Evolutionary conservation across 2,797 vertebrate genomes (phyloP).

Genomic region (Phrynocephalus vlangalii): DNA sequence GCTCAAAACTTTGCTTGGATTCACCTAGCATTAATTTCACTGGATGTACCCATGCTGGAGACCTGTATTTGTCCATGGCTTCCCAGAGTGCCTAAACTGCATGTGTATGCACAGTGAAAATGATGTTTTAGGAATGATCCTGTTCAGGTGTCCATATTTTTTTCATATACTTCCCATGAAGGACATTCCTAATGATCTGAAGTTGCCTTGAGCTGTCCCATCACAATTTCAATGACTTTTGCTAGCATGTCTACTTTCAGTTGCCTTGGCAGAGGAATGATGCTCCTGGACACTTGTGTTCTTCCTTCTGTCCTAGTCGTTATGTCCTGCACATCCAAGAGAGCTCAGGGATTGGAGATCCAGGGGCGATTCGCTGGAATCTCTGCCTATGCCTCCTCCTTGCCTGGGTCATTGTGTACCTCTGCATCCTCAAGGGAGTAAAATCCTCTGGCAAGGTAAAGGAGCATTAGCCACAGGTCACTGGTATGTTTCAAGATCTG

Average conservation of each 20-base stretch:
- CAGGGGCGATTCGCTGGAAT: conserved; percentile 82
- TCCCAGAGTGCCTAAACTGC: background rate
- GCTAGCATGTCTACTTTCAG: background rate
- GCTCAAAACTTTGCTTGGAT: background rate
- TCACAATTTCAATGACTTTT: background rate
- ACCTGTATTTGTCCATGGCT: background rate
- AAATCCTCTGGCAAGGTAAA: conserved; percentile 86
- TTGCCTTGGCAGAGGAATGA: background rate
- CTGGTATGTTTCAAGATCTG: background rate
- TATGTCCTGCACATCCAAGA: conserved; percentile 85
- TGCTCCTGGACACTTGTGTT: background rate
- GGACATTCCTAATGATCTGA: background rate
- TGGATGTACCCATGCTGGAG: background rate
- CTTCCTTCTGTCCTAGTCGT: conserved; percentile 72
- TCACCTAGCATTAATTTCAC: background rate
- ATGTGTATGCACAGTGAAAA: background rate
- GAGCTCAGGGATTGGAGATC: conserved; percentile 81
- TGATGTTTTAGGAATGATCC: background rate
- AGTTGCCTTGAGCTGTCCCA: background rate
- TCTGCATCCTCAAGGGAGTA: conserved; percentile 85
- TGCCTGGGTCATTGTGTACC: conserved; percentile 83
- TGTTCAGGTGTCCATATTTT: background rate
- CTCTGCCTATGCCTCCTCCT: conserved; percentile 83
- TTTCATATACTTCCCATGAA: background rate
- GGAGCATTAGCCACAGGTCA: background rate